phyloP scores from a whole-genome alignment of 2,113 vertebrate species.

The Limanda limanda region DNA sequence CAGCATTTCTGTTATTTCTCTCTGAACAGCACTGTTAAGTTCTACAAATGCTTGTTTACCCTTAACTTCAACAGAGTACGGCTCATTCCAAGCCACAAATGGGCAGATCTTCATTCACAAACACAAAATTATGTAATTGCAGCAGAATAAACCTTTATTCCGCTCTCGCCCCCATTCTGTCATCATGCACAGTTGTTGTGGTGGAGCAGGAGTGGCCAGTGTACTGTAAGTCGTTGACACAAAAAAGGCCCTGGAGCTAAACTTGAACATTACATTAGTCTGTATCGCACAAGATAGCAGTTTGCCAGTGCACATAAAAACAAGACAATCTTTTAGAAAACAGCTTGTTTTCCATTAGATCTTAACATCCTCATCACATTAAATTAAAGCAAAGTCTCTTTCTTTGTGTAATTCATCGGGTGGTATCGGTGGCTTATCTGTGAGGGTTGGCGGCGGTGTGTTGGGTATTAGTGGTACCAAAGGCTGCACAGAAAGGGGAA shows the following conservation, averaged over 20 bases:
- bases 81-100: slow-evolving; percentile 37
- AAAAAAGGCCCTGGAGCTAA: slow-evolving; percentile 46
- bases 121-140: slow-evolving; percentile 69
- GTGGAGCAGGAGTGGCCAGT: neutral
- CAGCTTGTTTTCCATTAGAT: neutral
- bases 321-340: neutral
- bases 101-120: slow-evolving; percentile 43
- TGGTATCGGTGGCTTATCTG: slow-evolving; percentile 49
- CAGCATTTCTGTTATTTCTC: neutral
- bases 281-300: slow-evolving; percentile 12
- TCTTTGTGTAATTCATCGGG: neutral
- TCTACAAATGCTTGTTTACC: slow-evolving; percentile 10
- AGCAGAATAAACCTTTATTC: slow-evolving; percentile 58
- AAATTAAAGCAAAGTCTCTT: neutral
- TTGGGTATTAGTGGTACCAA: slow-evolving; percentile 18
- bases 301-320: neutral
- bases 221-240: slow-evolving; percentile 21
- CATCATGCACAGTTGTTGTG: slow-evolving; percentile 44
- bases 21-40: neutral
- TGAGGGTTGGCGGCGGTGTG: slow-evolving; percentile 18
- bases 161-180: slow-evolving; percentile 71
- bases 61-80: slow-evolving; percentile 9
- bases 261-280: slow-evolving; percentile 41
- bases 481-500: slow-evolving; percentile 47
- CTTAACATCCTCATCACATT: neutral